Evolutionary conservation across 2,888 invertebrate genomes (phyloP).

Genomic region (Perizoma flavofasciatum): DNA sequence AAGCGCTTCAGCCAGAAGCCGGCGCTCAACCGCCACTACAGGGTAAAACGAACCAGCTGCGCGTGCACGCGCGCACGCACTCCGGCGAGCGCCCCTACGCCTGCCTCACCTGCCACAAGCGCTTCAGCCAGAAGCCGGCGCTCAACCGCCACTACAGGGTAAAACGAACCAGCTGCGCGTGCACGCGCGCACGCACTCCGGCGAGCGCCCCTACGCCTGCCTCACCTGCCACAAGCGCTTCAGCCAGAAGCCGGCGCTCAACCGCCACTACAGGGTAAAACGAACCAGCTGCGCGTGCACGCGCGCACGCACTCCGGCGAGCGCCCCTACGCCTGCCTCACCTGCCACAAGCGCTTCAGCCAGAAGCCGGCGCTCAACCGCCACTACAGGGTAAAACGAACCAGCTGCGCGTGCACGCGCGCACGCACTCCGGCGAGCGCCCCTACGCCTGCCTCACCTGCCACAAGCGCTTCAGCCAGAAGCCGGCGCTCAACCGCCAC

Average conservation of each 20-base stretch:
- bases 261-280: slow-evolving; percentile 76
- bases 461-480: slow-evolving; percentile 66
- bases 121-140: slow-evolving; percentile 73
- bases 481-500: slow-evolving; percentile 76
- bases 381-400: slow-evolving; percentile 73
- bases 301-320: slow-evolving; percentile 68
- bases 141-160: slow-evolving; percentile 81
- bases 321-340: slow-evolving; percentile 55
- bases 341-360: slow-evolving; percentile 60
- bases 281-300: slow-evolving; percentile 8
- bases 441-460: slow-evolving; percentile 59
- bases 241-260: slow-evolving; percentile 73
- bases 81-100: slow-evolving; percentile 65
- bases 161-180: slow-evolving; percentile 1
- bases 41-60: slow-evolving; percentile 52
- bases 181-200: slow-evolving; percentile 60
- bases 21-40: slow-evolving; percentile 76
- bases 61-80: slow-evolving; percentile 51
- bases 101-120: slow-evolving; percentile 53
- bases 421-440: slow-evolving; percentile 68
- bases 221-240: slow-evolving; percentile 56
- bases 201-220: slow-evolving; percentile 64
- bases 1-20: slow-evolving; percentile 72
- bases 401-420: slow-evolving; percentile 8
- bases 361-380: slow-evolving; percentile 75